Percentiles rank a stretch among this genome's conserved stretches.
Conservation (phyloP, 2,888 invertebrate genomes). For the Drosophila fulvimacula region DNA sequence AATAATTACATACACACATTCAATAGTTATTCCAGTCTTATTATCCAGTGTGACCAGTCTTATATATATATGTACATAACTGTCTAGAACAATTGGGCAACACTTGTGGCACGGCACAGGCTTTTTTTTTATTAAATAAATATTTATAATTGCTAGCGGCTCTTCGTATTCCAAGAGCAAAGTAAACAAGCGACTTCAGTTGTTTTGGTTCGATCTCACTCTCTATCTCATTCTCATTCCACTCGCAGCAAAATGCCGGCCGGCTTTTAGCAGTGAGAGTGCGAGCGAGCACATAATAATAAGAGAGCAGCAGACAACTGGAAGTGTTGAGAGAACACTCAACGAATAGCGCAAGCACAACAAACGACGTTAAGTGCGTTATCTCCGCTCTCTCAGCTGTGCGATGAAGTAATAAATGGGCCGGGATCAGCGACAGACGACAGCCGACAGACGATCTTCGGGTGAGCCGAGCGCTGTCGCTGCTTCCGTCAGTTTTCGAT, state of each 20-base stretch:
- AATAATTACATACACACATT: background rate
- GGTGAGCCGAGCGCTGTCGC: constrained; percentile 35
- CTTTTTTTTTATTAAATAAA: background rate
- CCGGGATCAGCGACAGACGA: constrained; percentile 53
- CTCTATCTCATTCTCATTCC: constrained; percentile 7
- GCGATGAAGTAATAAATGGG: constrained; percentile 66
- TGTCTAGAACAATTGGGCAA: constrained; percentile 1
- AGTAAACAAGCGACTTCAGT: constrained; percentile 3
- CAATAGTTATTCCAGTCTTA: background rate
- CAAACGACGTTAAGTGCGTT: constrained; percentile 45
- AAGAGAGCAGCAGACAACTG: constrained; percentile 33
- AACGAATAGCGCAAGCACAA: constrained; percentile 54
- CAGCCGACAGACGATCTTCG: constrained; percentile 30
- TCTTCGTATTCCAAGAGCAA: constrained; percentile 3
- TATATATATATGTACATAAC: too few relatives aligned
- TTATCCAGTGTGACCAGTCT: constrained; percentile 1
- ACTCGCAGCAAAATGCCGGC: constrained; percentile 39
- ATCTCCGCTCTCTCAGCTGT: constrained; percentile 57
- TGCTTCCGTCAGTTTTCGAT: constrained; percentile 33
- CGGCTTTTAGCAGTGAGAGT: constrained; percentile 36
- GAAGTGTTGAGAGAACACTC: constrained; percentile 22
- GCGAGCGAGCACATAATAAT: background rate
- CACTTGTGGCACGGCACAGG: background rate
- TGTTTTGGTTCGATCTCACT: constrained; percentile 2
- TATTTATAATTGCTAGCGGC: background rate